phyloP scores from a whole-genome alignment of 2,113 vertebrate species.

The Felis chaus region DNA sequence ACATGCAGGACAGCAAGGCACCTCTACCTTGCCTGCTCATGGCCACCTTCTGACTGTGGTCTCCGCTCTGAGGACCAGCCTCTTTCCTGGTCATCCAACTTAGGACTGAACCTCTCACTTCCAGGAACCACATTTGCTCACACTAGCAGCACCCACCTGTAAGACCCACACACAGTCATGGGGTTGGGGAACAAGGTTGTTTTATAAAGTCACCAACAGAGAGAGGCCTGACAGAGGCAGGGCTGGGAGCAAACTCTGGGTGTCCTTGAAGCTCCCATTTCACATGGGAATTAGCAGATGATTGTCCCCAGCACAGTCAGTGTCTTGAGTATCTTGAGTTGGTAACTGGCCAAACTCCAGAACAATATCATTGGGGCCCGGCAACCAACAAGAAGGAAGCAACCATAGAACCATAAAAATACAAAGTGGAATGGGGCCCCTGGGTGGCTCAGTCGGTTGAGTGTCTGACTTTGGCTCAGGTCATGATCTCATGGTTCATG shows the following conservation, averaged over 20 bases:
- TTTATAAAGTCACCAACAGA: not conserved
- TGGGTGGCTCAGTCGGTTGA: too few relatives aligned
- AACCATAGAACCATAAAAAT: not conserved
- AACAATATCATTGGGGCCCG: not conserved
- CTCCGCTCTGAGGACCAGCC: not conserved
- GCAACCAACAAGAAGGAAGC: not conserved
- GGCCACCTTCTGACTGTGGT: not conserved
- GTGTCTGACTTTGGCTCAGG: too few relatives aligned
- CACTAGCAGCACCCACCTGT: not conserved
- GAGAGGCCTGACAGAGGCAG: not conserved
- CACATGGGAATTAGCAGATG: not conserved
- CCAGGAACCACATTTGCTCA: too few relatives aligned
- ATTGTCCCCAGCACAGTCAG: not conserved
- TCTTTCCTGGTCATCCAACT: not conserved
- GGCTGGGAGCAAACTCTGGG: not conserved
- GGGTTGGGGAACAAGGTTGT: not conserved
- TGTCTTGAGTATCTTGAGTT: not conserved
- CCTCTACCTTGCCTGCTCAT: not conserved
- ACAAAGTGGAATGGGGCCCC: not conserved
- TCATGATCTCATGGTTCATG: too few relatives aligned
- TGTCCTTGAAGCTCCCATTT: not conserved
- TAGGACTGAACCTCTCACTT: not conserved
- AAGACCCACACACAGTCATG: not conserved
- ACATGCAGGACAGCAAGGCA: not conserved
- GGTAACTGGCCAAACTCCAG: not conserved